These are phyloP conservation scores for Branchipolynoe longqiensis DNA, from an alignment of 2,888 invertebrate genomes.

Conservation along the genomic window DNA sequence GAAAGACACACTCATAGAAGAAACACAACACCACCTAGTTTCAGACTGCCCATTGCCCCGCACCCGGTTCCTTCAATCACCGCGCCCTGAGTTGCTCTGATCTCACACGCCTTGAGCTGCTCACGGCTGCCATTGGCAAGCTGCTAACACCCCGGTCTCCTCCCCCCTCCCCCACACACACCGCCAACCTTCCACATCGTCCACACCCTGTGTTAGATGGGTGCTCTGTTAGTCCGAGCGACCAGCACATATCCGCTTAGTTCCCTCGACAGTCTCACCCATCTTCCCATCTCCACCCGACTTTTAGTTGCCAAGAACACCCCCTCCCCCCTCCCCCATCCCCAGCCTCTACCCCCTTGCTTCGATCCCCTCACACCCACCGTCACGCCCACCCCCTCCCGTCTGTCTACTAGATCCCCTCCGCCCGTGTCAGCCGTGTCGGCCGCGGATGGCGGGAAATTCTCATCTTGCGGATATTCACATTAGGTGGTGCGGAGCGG, in stretches of 20 bases:
- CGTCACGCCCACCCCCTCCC: not conserved
- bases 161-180: not conserved
- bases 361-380: not conserved
- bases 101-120: not conserved
- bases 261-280: too few relatives aligned
- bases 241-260: too few relatives aligned
- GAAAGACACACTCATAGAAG: too few relatives aligned
- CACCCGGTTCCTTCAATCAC: constrained; percentile 4
- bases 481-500: not conserved
- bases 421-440: not conserved
- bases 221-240: too few relatives aligned
- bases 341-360: not conserved
- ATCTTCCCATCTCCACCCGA: too few relatives aligned
- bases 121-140: not conserved
- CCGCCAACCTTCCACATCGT: too few relatives aligned
- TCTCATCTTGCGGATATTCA: constrained; percentile 27
- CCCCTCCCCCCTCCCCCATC: too few relatives aligned
- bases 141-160: not conserved
- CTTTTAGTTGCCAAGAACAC: too few relatives aligned
- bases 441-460: not conserved
- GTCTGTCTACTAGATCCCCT: not conserved
- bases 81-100: not conserved
- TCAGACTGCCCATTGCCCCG: not conserved
- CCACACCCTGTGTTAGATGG: too few relatives aligned
- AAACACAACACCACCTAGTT: not conserved